Conservation (phyloP, 2,888 invertebrate species). For the Athetis lepigone region DNA sequence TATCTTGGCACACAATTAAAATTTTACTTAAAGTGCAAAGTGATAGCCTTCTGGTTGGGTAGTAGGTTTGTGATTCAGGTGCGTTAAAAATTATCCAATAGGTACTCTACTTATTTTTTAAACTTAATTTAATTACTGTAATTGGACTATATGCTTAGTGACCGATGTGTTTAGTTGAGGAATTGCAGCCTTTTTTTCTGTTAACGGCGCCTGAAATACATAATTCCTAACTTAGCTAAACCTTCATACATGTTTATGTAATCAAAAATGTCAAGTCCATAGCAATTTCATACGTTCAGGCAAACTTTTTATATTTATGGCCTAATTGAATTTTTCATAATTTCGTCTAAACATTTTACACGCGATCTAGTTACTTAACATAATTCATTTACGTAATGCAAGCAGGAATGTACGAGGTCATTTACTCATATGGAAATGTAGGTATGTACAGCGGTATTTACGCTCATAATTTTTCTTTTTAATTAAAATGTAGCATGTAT, state of each 20-base stretch:
- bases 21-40: too few species aligned
- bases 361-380: conserved; percentile 35
- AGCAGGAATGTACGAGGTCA: conserved; percentile 18
- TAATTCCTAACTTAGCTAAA: conserved; percentile 16
- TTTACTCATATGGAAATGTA: conserved; percentile 16
- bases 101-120: background rate
- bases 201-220: background rate
- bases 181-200: background rate
- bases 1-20: too few species aligned
- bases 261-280: background rate
- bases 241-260: background rate
- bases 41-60: too few species aligned
- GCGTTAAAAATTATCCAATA: too few species aligned
- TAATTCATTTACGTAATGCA: conserved; percentile 27
- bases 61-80: too few species aligned
- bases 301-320: conserved; percentile 1
- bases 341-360: conserved; percentile 23
- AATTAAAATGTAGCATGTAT: conserved; percentile 21
- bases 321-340: conserved; percentile 27
- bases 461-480: conserved; percentile 36
- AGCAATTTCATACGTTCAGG: conserved; percentile 3
- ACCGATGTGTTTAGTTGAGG: background rate
- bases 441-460: background rate
- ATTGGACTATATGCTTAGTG: background rate
- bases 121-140: background rate